phyloP scores from a whole-genome alignment of 2,797 vertebrate genomes.

The Tympanoctomys barrerae region DNA sequence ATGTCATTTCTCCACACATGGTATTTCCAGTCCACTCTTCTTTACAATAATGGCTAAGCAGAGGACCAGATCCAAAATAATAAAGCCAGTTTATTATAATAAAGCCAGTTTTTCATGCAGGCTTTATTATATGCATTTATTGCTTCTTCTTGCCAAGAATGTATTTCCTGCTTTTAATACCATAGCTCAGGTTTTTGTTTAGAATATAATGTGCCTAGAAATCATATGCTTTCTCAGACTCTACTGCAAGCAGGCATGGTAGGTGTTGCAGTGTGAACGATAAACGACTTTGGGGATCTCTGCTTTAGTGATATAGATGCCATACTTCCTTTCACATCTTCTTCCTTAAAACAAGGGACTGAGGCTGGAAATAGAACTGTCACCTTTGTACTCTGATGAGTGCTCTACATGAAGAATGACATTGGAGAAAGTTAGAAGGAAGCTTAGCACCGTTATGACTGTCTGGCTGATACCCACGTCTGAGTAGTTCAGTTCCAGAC shows the following conservation, averaged over 20 bases:
- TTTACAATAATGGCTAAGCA: neutral
- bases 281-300: constrained; percentile 10
- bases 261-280: neutral
- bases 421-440: neutral
- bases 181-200: constrained; percentile 15
- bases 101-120: neutral
- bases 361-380: neutral
- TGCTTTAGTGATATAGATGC: neutral
- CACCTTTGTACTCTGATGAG: neutral
- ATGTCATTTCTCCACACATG: neutral
- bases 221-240: neutral
- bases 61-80: neutral
- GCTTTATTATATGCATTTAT: neutral
- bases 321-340: neutral
- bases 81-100: neutral
- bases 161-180: constrained; percentile 14
- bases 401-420: neutral
- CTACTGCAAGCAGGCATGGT: neutral
- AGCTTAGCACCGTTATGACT: neutral
- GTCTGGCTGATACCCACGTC: neutral
- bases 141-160: neutral
- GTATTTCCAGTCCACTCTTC: neutral
- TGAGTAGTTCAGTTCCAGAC: neutral
- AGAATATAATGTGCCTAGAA: neutral
- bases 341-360: neutral